Conservation (phyloP, 2,113 vertebrate genomes). For the Junco hyemalis region DNA sequence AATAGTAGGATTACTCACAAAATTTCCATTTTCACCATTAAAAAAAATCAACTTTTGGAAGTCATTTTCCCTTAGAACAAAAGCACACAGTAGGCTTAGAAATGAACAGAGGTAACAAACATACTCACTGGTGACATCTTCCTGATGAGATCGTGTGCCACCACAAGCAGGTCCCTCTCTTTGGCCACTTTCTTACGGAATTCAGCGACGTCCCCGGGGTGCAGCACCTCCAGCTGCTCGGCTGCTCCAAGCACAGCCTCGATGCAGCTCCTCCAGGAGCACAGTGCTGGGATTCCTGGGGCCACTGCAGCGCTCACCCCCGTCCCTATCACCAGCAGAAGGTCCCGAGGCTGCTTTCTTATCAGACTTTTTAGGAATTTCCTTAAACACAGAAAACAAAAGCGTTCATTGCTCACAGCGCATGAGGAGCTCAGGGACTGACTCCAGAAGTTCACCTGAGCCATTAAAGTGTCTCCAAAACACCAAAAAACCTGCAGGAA, state of each 20-base stretch:
- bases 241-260: constrained; percentile 72
- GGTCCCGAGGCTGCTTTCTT: constrained; percentile 69
- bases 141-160: constrained; percentile 76
- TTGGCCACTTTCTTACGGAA: constrained; percentile 68
- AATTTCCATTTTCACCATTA: neutral
- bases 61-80: neutral
- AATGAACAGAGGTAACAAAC: neutral
- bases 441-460: neutral
- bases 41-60: neutral
- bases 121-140: constrained; percentile 79
- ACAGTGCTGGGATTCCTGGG: constrained; percentile 63
- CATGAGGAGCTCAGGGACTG: neutral
- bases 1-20: neutral
- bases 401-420: rapidly evolving
- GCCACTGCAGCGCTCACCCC: constrained; percentile 74
- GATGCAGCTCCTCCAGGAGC: constrained; percentile 75
- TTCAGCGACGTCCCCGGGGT: constrained; percentile 63
- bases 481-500: neutral
- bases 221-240: constrained; percentile 74
- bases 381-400: constrained; percentile 24
- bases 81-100: neutral
- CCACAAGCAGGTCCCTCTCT: constrained; percentile 74
- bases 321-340: constrained; percentile 73
- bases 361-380: constrained; percentile 76
- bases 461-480: neutral